Conservation (phyloP, 2,113 vertebrate species). For the Saguinus imperator region DNA sequence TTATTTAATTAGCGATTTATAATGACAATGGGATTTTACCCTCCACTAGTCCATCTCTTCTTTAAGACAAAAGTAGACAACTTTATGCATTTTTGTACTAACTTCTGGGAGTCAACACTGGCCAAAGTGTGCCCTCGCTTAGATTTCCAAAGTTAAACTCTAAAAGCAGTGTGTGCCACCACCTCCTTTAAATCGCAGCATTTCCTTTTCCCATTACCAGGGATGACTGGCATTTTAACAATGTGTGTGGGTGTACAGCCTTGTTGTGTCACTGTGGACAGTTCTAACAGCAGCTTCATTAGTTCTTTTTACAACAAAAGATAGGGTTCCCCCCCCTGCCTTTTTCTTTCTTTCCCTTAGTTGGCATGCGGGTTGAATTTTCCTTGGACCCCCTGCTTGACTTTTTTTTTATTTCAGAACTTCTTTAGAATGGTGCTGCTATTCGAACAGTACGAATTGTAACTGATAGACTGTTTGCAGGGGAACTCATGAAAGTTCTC, state of each 20-base stretch:
- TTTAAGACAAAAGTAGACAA: conserved; percentile 83
- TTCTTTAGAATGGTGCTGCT: conserved; percentile 86
- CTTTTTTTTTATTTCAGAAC: conserved; percentile 82
- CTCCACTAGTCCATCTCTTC: conserved; percentile 84
- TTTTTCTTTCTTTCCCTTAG: conserved; percentile 85
- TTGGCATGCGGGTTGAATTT: conserved; percentile 86
- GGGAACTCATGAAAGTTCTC: conserved; percentile 87
- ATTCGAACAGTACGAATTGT: conserved; percentile 87
- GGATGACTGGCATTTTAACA: conserved; percentile 82
- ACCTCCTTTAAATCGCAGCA: conserved; percentile 72
- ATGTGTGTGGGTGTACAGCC: conserved; percentile 85
- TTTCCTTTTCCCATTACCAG: conserved; percentile 80
- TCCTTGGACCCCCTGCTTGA: conserved; percentile 87
- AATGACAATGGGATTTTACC: conserved; percentile 90
- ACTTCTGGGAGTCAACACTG: conserved; percentile 75
- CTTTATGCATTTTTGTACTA: conserved; percentile 72
- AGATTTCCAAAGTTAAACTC: conserved; percentile 80
- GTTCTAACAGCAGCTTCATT: conserved; percentile 87
- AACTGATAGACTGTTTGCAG: conserved; percentile 89
- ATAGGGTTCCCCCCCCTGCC: conserved; percentile 79
- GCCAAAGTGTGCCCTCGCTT: conserved; percentile 74
- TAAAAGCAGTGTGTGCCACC: conserved; percentile 74
- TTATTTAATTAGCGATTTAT: conserved; percentile 92
- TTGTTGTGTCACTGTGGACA: conserved; percentile 84
- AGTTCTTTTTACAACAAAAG: conserved; percentile 89